These are phyloP conservation scores for Crocallis elinguaria DNA, from an alignment of 2,888 invertebrate genomes.

Conservation along the genomic window DNA sequence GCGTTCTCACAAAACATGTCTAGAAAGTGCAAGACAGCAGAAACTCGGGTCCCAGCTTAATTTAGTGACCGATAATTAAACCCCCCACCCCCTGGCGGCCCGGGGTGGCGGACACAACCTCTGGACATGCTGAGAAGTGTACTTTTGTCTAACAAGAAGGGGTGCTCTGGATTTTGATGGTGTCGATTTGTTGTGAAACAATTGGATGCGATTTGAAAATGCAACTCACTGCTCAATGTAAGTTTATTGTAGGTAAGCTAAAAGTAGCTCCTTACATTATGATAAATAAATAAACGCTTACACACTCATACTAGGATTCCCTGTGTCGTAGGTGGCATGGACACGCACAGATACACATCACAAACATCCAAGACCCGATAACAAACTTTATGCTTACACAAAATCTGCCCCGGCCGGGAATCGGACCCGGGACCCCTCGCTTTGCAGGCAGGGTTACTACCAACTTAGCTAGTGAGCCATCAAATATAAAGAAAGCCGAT, in stretches of 20 bases:
- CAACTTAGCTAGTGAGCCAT: too few species aligned
- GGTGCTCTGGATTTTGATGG: slow-evolving; percentile 25
- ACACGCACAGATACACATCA: too few species aligned
- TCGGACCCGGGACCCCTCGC: too few species aligned
- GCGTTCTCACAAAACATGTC: slow-evolving; percentile 52
- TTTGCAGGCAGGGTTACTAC: too few species aligned
- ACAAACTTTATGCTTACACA: too few species aligned
- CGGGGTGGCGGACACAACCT: slow-evolving; percentile 46
- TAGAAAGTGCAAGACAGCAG: slow-evolving; percentile 54
- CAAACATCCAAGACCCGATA: too few species aligned
- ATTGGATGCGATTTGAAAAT: not conserved
- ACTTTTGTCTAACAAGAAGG: slow-evolving; percentile 67
- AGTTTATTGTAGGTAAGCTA: not conserved
- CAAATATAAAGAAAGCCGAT: too few species aligned
- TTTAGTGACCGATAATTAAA: slow-evolving; percentile 64
- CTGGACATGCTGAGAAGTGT: slow-evolving; percentile 67
- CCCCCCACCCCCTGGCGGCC: slow-evolving; percentile 32
- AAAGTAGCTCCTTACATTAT: too few species aligned
- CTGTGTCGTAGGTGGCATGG: too few species aligned
- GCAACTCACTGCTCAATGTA: not conserved
- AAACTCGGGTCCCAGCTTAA: slow-evolving; percentile 55
- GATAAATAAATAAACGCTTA: too few species aligned
- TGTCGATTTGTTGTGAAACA: slow-evolving; percentile 16
- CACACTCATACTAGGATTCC: too few species aligned
- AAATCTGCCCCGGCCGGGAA: too few species aligned